Evolutionary conservation across 2,888 invertebrate species (phyloP), one percentile per base, ranked within the genome.

Genomic region (Panopea generosa): DNA sequence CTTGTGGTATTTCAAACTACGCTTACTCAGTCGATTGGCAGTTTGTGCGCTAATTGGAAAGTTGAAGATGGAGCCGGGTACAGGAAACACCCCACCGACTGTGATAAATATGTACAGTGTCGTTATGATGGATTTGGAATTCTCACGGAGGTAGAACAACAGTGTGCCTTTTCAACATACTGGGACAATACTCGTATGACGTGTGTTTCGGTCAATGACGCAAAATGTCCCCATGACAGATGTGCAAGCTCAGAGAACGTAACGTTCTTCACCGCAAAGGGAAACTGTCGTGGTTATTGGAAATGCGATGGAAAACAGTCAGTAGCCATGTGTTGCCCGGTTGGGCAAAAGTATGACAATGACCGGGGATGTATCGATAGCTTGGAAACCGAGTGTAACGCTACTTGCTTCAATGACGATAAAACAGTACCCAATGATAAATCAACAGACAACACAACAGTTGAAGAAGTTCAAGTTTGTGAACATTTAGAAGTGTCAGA

Each of bases 281-380:
- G 65, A 16, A 84, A 78, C 68, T 89, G 88, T 38, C 77, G 86
- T 2, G 81, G 82, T 0, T 87, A 77, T 71, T 87, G 85, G 84
- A 57, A 73, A 20, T 89, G 88, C 67, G 20, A 49, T 20, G 63
- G 72, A 2, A 66, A 72, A 1, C 61, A 63, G 50, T 86, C 88
- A 0, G 55, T 57, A 2, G 79, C 80, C 6, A 75, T 49, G 47
- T 89, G 88, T 71, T 89, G 87, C 55, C 75, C 80, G 0, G 26
- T 57, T 14, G 81, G 84, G 1, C 61, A 86, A 22, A 74, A 60
- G 2, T 89, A 82, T 62, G 53, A 56, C 16, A 55, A 63, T 7
- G 70, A 29, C 9, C 22, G 45, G 0, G 83, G 82, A 87, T n/a
- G 88, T 67, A 71, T 86, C 2, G 49, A 47, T 11, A 77, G 82